These are phyloP conservation scores for Riparia riparia DNA, from an alignment of 2,113 vertebrate genomes.

Conservation along the genomic window DNA sequence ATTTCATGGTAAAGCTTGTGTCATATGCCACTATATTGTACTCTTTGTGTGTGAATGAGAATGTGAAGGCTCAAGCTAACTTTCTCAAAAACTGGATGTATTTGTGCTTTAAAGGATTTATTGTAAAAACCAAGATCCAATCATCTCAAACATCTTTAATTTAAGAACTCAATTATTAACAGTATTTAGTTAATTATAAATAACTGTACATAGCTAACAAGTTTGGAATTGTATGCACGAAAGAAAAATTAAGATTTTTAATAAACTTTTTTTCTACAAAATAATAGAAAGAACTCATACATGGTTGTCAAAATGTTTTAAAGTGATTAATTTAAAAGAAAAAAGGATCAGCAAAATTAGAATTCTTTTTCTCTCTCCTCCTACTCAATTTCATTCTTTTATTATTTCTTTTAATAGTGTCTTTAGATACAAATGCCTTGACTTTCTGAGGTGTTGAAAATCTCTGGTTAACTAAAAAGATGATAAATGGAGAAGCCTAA, in stretches of 20 bases:
- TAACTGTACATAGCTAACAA: not conserved
- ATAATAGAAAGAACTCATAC: not conserved
- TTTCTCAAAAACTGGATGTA: not conserved
- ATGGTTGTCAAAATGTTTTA: conserved; percentile 34
- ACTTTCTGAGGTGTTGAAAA: not conserved
- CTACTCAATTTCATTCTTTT: conserved; percentile 19
- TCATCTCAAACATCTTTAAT: not conserved
- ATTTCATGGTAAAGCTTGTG: not conserved
- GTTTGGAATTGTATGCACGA: not conserved
- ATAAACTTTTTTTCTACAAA: not conserved
- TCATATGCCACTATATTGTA: not conserved
- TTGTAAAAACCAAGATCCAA: not conserved
- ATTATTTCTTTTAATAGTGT: not conserved
- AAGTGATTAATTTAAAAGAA: not conserved
- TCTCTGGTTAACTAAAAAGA: not conserved
- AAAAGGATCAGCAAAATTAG: not conserved
- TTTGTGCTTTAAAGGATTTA: not conserved
- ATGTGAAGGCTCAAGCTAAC: not conserved
- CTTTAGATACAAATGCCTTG: not conserved
- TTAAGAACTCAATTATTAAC: not conserved
- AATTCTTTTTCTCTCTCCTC: not conserved
- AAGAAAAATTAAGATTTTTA: not conserved
- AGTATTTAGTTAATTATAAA: not conserved
- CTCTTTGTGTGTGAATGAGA: not conserved
- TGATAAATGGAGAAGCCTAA: not conserved